A percentile compares a stretch with the other conserved stretches of the same genome.
phyloP scores from a whole-genome alignment of 2,113 vertebrate species.

The Diglossa brunneiventris region DNA sequence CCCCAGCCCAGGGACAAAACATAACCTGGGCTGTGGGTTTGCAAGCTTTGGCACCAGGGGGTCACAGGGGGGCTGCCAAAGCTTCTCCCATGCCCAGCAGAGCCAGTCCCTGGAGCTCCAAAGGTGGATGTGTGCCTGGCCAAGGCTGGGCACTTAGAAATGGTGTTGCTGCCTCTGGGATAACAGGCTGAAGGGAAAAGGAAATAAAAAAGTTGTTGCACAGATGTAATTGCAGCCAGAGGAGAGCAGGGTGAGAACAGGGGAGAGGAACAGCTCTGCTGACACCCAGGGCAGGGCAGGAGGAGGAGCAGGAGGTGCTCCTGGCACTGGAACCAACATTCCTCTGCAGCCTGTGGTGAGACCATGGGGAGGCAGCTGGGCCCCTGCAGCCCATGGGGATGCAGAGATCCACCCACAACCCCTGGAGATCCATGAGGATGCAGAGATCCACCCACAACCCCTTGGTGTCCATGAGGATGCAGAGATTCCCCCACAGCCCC shows the following conservation, averaged over 20 bases:
- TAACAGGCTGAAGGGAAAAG: not conserved
- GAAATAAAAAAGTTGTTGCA: not conserved
- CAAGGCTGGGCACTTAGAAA: not conserved
- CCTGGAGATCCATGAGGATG: no score
- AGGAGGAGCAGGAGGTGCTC: not conserved
- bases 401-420: no score
- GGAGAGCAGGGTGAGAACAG: not conserved
- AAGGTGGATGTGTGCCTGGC: not conserved
- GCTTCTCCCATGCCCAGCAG: not conserved
- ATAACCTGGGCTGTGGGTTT: rapidly evolving
- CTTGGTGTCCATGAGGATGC: rapidly evolving
- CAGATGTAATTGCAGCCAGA: not conserved
- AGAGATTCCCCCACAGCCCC: not conserved
- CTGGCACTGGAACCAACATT: no score
- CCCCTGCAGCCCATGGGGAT: not conserved
- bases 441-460: not conserved
- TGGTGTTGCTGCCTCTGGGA: not conserved
- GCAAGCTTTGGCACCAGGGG: not conserved
- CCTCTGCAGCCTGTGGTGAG: not conserved
- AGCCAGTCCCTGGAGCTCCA: not conserved
- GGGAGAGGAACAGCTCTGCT: not conserved
- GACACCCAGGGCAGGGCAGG: not conserved
- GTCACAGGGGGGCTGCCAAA: not conserved
- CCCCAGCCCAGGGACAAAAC: no score
- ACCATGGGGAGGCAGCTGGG: not conserved